Conservation (phyloP, 2,113 vertebrate genomes). For the Heteronetta atricapilla region DNA sequence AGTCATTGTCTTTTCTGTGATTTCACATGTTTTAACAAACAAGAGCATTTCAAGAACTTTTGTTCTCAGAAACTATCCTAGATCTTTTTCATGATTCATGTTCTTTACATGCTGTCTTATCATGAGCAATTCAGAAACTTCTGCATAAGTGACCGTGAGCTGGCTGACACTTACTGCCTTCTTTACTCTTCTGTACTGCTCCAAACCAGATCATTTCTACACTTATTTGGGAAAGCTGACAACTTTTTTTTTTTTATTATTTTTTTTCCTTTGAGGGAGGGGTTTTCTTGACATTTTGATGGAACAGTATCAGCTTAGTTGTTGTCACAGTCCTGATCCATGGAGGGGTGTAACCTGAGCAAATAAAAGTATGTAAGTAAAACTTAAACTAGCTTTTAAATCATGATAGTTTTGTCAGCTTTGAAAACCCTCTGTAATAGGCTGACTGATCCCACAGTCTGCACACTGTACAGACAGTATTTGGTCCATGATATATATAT, state of each 20-base stretch:
- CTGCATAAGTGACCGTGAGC: neutral
- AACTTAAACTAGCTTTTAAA: conserved; percentile 36
- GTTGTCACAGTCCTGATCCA: neutral
- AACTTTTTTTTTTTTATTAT: neutral
- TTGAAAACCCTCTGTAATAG: neutral
- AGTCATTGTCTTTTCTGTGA: neutral
- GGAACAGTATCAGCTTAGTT: neutral
- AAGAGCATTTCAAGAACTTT: neutral
- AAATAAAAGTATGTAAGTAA: conserved; percentile 26
- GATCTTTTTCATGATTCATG: neutral
- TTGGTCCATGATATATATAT: neutral
- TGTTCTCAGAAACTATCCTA: neutral
- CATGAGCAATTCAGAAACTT: neutral
- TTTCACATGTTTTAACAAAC: neutral
- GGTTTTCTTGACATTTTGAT: conserved; percentile 14
- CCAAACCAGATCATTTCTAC: neutral
- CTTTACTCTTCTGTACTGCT: neutral
- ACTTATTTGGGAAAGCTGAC: neutral
- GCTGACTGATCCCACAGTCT: neutral
- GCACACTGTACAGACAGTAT: neutral
- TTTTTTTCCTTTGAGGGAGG: neutral
- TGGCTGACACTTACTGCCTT: neutral
- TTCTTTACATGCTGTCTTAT: neutral
- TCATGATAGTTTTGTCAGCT: neutral
- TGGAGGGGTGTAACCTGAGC: neutral